Conservation (phyloP, 2,797 vertebrate species). For the Cossypha heuglini region DNA sequence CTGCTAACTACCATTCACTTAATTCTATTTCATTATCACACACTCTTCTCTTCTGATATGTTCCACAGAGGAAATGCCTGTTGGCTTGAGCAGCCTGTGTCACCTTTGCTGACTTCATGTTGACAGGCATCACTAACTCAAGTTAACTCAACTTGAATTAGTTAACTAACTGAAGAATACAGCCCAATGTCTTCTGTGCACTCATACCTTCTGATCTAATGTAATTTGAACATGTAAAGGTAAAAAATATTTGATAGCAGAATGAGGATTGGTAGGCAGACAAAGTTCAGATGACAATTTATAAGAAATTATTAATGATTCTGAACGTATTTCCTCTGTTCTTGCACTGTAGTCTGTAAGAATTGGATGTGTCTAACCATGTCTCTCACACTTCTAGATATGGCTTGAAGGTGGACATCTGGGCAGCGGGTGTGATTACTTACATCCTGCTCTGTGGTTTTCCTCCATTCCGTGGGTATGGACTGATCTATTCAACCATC, state of each 20-base stretch:
- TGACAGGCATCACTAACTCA: neutral
- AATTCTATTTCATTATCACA: neutral
- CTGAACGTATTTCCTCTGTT: neutral
- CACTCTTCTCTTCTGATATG: neutral
- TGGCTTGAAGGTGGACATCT: conserved; percentile 95
- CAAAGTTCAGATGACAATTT: neutral
- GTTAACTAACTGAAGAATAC: neutral
- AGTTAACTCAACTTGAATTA: neutral
- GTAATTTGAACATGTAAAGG: neutral
- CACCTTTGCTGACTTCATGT: neutral
- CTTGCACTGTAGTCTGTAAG: neutral
- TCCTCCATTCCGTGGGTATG: conserved; percentile 94
- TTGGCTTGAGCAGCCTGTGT: neutral
- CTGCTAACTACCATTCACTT: neutral
- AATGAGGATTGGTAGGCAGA: neutral
- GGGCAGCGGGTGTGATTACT: conserved; percentile 95
- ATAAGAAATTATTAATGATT: neutral
- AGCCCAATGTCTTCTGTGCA: neutral
- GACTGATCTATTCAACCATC: conserved; percentile 32
- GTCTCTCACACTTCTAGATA: conserved; percentile 80
- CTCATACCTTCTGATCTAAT: neutral
- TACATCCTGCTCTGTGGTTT: conserved; percentile 97
- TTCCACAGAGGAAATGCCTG: neutral
- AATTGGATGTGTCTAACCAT: conserved; percentile 24
- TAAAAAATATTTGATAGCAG: neutral